Evolutionary conservation across 2,113 vertebrate genomes (phyloP).

Genomic region (Ondatra zibethicus): DNA sequence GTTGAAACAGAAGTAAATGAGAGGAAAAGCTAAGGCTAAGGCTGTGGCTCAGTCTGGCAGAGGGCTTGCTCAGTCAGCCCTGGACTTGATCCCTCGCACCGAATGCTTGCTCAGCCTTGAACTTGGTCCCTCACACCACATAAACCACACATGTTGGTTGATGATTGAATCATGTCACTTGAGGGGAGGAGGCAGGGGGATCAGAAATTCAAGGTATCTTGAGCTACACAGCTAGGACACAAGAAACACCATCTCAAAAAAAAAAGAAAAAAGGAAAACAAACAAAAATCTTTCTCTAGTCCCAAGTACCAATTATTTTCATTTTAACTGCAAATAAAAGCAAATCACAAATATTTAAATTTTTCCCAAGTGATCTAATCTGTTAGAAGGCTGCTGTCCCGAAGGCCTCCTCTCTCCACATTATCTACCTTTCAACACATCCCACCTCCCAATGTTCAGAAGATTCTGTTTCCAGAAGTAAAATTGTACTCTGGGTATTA

Average conservation of each 20-base stretch:
- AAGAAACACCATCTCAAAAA: neutral
- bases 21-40: neutral
- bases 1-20: slow-evolving; percentile 16
- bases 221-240: neutral
- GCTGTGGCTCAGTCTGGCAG: neutral
- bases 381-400: neutral
- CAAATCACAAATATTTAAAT: neutral
- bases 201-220: neutral
- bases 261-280: neutral
- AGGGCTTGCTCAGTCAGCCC: neutral
- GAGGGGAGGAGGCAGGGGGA: neutral
- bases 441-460: neutral
- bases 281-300: neutral
- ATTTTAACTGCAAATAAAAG: slow-evolving; percentile 55
- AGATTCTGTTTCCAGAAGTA: slow-evolving; percentile 18
- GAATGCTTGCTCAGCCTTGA: too few relatives aligned
- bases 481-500: neutral
- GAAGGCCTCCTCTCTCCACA: neutral
- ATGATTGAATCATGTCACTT: neutral
- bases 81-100: neutral
- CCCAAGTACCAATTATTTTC: slow-evolving; percentile 29
- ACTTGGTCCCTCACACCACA: neutral
- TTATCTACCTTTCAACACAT: neutral
- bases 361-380: neutral
- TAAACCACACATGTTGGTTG: neutral